Evolutionary conservation across 2,888 invertebrate species (phyloP).

Genomic region (Coelopa pilipes): DNA sequence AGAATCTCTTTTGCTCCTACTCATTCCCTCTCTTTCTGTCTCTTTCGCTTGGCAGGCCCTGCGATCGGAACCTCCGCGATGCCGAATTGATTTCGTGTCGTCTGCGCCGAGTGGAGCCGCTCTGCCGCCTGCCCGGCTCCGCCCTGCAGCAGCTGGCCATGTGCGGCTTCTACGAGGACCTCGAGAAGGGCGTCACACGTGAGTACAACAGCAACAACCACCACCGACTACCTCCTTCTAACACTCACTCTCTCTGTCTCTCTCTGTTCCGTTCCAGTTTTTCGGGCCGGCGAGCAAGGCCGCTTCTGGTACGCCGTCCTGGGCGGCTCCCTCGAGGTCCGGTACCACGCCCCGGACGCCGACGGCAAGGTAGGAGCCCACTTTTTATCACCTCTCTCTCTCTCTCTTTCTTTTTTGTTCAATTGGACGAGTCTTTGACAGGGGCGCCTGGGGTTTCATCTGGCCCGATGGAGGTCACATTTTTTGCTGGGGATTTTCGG

Average conservation of each 20-base stretch:
- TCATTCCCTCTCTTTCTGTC: conserved; percentile 9
- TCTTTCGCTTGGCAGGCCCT: conserved; percentile 69
- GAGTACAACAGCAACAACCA: conserved; percentile 64
- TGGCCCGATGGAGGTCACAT: too few species aligned
- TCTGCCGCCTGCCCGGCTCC: conserved; percentile 74
- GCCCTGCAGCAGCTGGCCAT: conserved; percentile 79
- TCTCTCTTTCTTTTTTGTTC: conserved; percentile 22
- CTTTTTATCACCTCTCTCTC: conserved; percentile 22
- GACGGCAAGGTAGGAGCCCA: conserved; percentile 71
- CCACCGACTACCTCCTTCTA: background rate
- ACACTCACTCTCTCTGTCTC: background rate
- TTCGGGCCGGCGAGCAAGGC: conserved; percentile 81
- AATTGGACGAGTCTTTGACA: background rate
- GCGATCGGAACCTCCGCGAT: conserved; percentile 78
- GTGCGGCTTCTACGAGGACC: conserved; percentile 81
- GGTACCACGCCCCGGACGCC: conserved; percentile 70
- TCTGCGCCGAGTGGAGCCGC: conserved; percentile 73
- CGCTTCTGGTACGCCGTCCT: conserved; percentile 84
- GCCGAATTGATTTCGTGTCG: conserved; percentile 78
- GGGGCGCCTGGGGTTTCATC: background rate
- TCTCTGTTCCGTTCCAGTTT: conserved; percentile 69
- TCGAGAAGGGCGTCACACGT: conserved; percentile 82
- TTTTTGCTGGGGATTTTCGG: too few species aligned
- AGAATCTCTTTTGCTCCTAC: conserved; percentile 7
- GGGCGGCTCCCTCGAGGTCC: conserved; percentile 77